Base-by-base conservation (phyloP, 2,113 vertebrate species). In the Oryzias melastigma region DNA sequence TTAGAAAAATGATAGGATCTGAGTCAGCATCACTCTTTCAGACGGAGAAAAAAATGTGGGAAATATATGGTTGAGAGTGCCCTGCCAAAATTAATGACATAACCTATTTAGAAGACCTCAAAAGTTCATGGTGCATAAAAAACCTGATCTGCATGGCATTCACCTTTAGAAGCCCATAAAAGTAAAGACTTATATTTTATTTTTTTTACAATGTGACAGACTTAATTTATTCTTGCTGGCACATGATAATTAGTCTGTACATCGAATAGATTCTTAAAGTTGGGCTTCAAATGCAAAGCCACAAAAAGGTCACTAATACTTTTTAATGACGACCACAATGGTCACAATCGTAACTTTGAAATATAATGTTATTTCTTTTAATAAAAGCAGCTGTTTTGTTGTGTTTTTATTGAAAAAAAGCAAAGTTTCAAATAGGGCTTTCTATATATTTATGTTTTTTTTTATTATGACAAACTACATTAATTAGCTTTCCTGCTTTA, bases 121-220 rank as follows among this genome's bases (percentile, higher is more conserved):
- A 94, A 95, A 95, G 94, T 97, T 97, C 94, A 96, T 88, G 89
- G 88, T 90, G 92, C 89, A 92, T 93, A 91, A 91, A 94, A 91
- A 93, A 93, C 94, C 95, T 93, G 95, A 96, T 96, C 93, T 94
- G 90, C 89, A 89, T 92, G 92, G 88, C 94, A 93, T 93, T 93
- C 94, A 91, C 93, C 94, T 96, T 97, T 95, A 95, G 92, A 91
- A 91, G 91, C 89, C 92, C 93, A 92, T 98, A 95, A 97, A 95
- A 94, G 91, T 90, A 92, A 87, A 87, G 82, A 92, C 93, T 94
- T 92, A 93, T 93, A 92, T 93, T 94, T 95, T 93, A 93, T 93
- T 94, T 93, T 95, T 93, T 94, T 94, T 92, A 95, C 93, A 94
- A 94, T 93, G 92, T 93, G 92, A 91, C 92, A 91, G 87, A 88